Evolutionary conservation across 2,888 invertebrate species (phyloP), one percentile per base, ranked within the genome.

Genomic region (Odiellus spinosus): DNA sequence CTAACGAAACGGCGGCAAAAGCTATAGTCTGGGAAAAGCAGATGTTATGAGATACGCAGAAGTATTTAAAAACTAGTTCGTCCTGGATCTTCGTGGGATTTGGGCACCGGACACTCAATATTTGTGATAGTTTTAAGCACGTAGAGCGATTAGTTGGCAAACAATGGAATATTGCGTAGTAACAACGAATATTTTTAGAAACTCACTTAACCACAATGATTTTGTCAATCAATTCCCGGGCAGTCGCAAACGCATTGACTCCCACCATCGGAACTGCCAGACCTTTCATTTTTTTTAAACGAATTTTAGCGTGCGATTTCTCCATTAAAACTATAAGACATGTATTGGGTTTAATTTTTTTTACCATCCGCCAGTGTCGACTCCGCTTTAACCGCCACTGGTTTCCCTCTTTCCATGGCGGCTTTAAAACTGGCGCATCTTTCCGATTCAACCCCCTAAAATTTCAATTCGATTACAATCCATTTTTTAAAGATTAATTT

Each of bases 361-460:
- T 45, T 57, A 70, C 87, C 88, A 66, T 90, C 90, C 1, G 88
- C 88, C 45, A 90, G 65, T 0, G 85, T 85, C 3, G 83, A 79
- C 42, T 74, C 67, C 42, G 78, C 76, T 39, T 74, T 70, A 6
- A 81, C 77, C 53, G 72, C 70, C 0, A 76, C 70, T 1, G 86
- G 85, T 47, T 75, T 73, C 1, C 79, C 77, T 38, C 74, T 71
- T 58, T 76, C 71, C 54, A 86, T 61, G 0, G 88, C 85, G 21
- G 71, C 69, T 36, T 77, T 70, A 71, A 88, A 91, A 61, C 88
- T 86, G 1, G 88, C 77, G 65, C 90, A 90, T 57, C 81, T 77
- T 61, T 90, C 90, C 0, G 90, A 82, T 66, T 95, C 93, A 1
- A 87, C 88, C 2, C 90, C 91, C 82, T 82, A 61, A 26, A 26